phyloP scores from a whole-genome alignment of 1,140 invertebrate genomes.

The Papilio polytes region DNA sequence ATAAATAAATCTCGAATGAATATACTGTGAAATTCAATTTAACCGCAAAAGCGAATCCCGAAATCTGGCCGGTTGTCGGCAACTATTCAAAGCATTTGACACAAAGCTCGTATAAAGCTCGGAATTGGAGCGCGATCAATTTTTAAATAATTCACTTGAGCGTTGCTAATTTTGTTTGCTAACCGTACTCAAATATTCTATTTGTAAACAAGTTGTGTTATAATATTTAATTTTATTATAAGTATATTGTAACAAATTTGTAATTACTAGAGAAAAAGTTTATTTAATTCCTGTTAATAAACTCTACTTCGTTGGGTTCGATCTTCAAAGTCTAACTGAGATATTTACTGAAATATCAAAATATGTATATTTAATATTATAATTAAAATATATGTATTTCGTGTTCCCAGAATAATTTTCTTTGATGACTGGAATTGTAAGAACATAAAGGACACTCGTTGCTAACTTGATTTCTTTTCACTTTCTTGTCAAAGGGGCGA shows the following conservation, averaged over 20 bases:
- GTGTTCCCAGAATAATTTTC: background rate
- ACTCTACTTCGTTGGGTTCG: too few relatives aligned
- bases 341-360: background rate
- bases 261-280: too few relatives aligned
- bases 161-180: constrained; percentile 27
- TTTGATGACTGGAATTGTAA: constrained; percentile 12
- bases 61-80: constrained; percentile 8
- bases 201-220: background rate
- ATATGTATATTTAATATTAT: constrained; percentile 1
- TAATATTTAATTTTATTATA: background rate
- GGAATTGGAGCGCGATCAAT: constrained; percentile 36
- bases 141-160: constrained; percentile 31
- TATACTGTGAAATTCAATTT: constrained; percentile 16
- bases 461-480: constrained; percentile 19
- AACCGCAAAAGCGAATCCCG: constrained; percentile 7
- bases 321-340: too few relatives aligned
- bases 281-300: too few relatives aligned
- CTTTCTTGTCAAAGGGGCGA: background rate
- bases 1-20: constrained; percentile 2
- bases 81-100: constrained; percentile 36
- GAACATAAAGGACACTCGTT: constrained; percentile 1
- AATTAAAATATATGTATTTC: background rate
- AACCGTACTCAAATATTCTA: background rate
- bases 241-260: background rate
- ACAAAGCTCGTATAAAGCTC: constrained; percentile 26